These are phyloP conservation scores for Ageneiosus marmoratus DNA, from an alignment of 2,113 vertebrate species.

Conservation along the genomic window DNA sequence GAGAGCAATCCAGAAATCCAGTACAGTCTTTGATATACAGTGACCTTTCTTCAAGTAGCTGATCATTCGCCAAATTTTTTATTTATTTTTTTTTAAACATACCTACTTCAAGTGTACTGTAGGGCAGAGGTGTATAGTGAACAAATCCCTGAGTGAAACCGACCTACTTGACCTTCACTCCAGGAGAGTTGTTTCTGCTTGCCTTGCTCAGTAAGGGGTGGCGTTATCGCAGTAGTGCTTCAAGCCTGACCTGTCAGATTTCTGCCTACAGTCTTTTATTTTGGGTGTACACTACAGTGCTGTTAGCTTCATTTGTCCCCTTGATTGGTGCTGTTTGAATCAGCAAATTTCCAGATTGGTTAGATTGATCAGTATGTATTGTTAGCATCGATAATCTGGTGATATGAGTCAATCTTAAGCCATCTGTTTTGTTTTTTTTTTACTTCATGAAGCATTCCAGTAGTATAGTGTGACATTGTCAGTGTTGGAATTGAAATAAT, in stretches of 20 bases:
- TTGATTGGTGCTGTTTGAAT: not conserved
- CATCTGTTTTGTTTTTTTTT: not conserved
- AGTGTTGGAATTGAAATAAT: not conserved
- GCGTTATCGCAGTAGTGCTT: not conserved
- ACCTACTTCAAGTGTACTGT: not conserved
- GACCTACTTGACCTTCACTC: conserved; percentile 34
- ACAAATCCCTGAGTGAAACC: not conserved
- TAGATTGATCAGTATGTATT: not conserved
- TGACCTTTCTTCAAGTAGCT: conserved; percentile 54
- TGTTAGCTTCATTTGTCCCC: not conserved
- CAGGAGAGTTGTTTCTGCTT: conserved; percentile 17
- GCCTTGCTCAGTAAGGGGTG: not conserved
- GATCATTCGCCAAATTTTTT: conserved; percentile 45
- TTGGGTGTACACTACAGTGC: not conserved
- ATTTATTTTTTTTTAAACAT: conserved; percentile 34
- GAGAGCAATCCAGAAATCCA: not conserved
- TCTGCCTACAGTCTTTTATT: not conserved
- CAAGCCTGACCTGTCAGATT: conserved; percentile 5
- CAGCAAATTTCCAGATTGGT: not conserved
- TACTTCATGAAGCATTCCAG: not conserved
- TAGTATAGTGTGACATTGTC: not conserved
- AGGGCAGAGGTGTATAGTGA: not conserved
- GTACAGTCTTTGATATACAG: conserved; percentile 41
- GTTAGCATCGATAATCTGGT: not conserved
- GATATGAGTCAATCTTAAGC: not conserved